These are phyloP conservation scores for Drosophila trapezifrons DNA, from an alignment of 1,140 invertebrate genomes.

Conservation along the genomic window DNA sequence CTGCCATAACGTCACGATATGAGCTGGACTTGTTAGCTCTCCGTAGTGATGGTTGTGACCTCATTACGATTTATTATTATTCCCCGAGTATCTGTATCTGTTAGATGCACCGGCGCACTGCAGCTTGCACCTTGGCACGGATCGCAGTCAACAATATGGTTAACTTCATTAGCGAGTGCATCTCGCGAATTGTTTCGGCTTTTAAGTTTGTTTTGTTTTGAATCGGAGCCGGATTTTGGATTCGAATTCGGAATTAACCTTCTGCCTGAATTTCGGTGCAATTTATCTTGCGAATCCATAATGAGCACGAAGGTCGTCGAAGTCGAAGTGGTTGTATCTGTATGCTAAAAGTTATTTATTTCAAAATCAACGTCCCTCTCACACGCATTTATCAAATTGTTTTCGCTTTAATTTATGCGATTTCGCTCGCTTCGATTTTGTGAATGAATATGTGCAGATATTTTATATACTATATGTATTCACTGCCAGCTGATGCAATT, in stretches of 20 bases:
- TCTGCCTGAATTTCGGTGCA: constrained; percentile 38
- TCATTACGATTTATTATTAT: constrained; percentile 59
- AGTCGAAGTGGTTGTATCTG: constrained; percentile 47
- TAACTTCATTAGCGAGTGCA: constrained; percentile 73
- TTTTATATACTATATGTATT: constrained; percentile 43
- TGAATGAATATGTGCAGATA: constrained; percentile 60
- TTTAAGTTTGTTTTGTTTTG: constrained; percentile 15
- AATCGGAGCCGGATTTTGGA: constrained; percentile 6
- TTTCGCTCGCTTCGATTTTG: constrained; percentile 31
- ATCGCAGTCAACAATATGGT: constrained; percentile 60
- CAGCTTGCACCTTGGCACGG: constrained; percentile 66
- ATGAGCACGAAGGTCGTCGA: constrained; percentile 63
- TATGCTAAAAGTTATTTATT: constrained; percentile 59
- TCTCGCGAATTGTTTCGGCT: constrained; percentile 38
- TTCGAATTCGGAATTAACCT: constrained; percentile 12
- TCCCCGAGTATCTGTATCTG: constrained; percentile 50
- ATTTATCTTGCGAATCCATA: constrained; percentile 53
- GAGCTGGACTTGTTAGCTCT: constrained; percentile 17
- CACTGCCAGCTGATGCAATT: constrained; percentile 44
- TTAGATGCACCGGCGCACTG: constrained; percentile 43
- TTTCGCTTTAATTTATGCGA: constrained; percentile 40
- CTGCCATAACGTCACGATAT: constrained; percentile 53
- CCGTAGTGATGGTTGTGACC: constrained; percentile 45
- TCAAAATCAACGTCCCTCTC: constrained; percentile 31
- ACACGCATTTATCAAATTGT: constrained; percentile 66